A percentile compares a stretch with the other conserved stretches of the same genome.
phyloP scores from a whole-genome alignment of 2,888 invertebrate genomes.

The Macrostomum cliftonense region DNA sequence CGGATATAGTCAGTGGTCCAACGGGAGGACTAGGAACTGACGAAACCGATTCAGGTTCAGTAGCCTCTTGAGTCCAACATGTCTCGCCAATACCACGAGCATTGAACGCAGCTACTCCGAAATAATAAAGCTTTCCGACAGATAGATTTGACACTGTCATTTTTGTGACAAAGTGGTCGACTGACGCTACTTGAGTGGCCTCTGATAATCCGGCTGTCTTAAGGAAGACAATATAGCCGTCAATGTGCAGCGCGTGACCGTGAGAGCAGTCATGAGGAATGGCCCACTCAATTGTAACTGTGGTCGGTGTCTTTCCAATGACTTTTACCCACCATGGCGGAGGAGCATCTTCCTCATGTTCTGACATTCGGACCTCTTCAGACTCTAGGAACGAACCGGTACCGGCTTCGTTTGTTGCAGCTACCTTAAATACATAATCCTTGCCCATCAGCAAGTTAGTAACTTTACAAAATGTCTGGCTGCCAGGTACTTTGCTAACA shows the following conservation, averaged over 20 bases:
- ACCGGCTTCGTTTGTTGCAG: constrained; percentile 58
- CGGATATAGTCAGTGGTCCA: constrained; percentile 45
- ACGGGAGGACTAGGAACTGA: constrained; percentile 7
- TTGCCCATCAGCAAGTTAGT: constrained; percentile 45
- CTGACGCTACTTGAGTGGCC: constrained; percentile 4
- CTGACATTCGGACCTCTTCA: constrained; percentile 1
- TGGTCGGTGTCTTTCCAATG: constrained; percentile 7
- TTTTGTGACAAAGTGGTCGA: constrained; percentile 10
- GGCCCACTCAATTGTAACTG: constrained; percentile 6
- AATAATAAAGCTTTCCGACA: constrained; percentile 8
- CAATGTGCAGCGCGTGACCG: constrained; percentile 6
- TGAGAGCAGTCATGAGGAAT: constrained; percentile 6
- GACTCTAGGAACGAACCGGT: constrained; percentile 42
- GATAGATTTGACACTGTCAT: constrained; percentile 9
- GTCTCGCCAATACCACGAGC: constrained; percentile 8
- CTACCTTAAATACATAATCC: constrained; percentile 53
- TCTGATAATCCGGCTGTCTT: constrained; percentile 7
- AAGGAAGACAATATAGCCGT: constrained; percentile 7
- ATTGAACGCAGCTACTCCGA: constrained; percentile 11
- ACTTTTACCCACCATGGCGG: constrained; percentile 10
- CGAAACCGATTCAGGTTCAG: constrained; percentile 10
- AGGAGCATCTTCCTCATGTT: constrained; percentile 7
- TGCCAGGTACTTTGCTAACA: constrained; percentile 9
- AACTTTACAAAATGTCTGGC: constrained; percentile 46
- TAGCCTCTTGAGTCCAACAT: constrained; percentile 9